Evolutionary conservation across 1,140 invertebrate species (phyloP).

Genomic region (Gryon sp.): DNA sequence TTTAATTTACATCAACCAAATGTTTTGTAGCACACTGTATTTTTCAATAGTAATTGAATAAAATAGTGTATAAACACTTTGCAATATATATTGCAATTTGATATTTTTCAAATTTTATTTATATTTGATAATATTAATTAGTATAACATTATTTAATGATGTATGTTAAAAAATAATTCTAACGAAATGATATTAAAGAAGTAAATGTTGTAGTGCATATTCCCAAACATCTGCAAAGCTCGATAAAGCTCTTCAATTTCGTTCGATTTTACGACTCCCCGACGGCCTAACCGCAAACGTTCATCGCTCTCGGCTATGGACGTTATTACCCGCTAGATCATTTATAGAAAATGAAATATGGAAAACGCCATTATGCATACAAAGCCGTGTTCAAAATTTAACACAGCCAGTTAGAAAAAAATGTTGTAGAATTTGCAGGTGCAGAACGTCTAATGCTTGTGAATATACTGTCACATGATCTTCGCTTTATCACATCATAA

Average conservation of each 20-base stretch:
- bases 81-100: too few species aligned
- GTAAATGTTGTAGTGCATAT: conserved; percentile 23
- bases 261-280: conserved; percentile 48
- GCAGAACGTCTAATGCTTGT: not conserved
- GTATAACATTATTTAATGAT: too few species aligned
- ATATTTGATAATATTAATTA: too few species aligned
- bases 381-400: conserved; percentile 39
- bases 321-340: conserved; percentile 50
- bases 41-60: too few species aligned
- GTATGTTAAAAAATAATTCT: not conserved
- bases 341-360: conserved; percentile 51
- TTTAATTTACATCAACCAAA: too few species aligned
- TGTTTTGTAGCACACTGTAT: too few species aligned
- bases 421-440: conserved; percentile 25
- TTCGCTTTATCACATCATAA: conserved; percentile 25
- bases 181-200: not conserved
- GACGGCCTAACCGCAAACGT: conserved; percentile 44
- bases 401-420: conserved; percentile 24
- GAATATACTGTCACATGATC: not conserved
- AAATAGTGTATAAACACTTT: too few species aligned
- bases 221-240: conserved; percentile 5
- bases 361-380: conserved; percentile 23
- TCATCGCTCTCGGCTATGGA: conserved; percentile 42
- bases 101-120: too few species aligned
- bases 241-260: conserved; percentile 45